Evolutionary conservation across 2,113 vertebrate species (phyloP).

Genomic region (Melospiza melodia): DNA sequence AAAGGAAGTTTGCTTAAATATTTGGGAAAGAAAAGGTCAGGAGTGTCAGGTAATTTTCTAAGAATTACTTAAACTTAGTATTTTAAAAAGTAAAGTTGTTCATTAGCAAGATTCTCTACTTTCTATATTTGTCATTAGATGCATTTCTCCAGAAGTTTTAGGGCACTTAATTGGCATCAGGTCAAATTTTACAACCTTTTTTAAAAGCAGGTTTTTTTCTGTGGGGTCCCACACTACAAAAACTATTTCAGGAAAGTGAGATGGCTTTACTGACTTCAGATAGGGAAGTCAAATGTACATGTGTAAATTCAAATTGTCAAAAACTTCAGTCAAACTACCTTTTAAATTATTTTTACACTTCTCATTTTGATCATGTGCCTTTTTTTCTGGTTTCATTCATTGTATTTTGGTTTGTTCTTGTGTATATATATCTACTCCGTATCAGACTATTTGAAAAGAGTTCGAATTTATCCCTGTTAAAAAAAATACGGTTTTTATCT

Average conservation of each 20-base stretch:
- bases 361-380: slow-evolving; percentile 43
- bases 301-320: not conserved
- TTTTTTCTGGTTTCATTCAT: not conserved
- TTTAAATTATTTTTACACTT: not conserved
- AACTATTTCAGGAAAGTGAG: slow-evolving; percentile 38
- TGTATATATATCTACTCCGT: not conserved
- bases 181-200: not conserved
- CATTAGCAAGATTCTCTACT: not conserved
- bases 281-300: not conserved
- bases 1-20: not conserved
- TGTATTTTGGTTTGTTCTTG: slow-evolving; percentile 1
- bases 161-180: not conserved
- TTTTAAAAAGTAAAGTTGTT: slow-evolving; percentile 2
- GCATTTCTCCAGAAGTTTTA: slow-evolving; percentile 5
- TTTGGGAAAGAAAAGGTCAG: slow-evolving; percentile 7
- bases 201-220: not conserved
- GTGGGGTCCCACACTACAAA: not conserved
- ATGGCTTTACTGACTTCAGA: not conserved
- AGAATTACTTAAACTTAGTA: slow-evolving; percentile 5
- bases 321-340: not conserved
- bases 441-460: not conserved
- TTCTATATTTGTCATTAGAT: not conserved
- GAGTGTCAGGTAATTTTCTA: slow-evolving; percentile 1
- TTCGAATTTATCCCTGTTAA: not conserved
- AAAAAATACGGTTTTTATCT: not conserved